phyloP scores from a whole-genome alignment of 2,797 vertebrate genomes.

The Mormyrus hasselquistii region DNA sequence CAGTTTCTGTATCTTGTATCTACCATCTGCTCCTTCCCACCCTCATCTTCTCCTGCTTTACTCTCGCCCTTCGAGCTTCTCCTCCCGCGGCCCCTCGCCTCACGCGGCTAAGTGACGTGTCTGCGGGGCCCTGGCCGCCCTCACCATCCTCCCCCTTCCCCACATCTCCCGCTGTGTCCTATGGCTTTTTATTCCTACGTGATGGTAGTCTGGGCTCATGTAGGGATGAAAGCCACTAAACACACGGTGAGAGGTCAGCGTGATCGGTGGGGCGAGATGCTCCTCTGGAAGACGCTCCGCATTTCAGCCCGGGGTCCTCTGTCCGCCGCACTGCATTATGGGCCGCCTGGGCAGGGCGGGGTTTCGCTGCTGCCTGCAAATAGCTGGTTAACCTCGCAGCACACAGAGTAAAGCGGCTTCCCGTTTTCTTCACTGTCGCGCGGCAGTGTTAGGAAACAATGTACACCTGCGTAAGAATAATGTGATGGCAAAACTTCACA shows the following conservation, averaged over 20 bases:
- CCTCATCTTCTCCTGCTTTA: neutral
- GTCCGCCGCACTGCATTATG: neutral
- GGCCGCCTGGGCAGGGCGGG: neutral
- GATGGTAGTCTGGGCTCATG: slow-evolving; percentile 93
- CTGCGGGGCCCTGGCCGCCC: neutral
- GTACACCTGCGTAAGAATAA: neutral
- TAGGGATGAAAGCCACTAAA: slow-evolving; percentile 99
- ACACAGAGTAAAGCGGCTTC: neutral
- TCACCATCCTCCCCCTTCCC: slow-evolving; percentile 33
- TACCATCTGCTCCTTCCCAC: neutral
- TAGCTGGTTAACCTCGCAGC: neutral
- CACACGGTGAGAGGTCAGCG: slow-evolving; percentile 83
- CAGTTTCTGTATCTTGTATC: neutral
- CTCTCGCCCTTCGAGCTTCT: neutral
- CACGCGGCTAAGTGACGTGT: neutral
- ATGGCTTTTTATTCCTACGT: slow-evolving; percentile 99
- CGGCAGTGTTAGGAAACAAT: neutral
- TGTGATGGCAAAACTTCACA: neutral
- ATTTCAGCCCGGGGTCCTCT: neutral
- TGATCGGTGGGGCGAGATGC: neutral
- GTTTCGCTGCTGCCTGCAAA: neutral
- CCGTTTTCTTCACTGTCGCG: neutral
- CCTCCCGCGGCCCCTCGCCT: neutral
- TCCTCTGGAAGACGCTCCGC: neutral
- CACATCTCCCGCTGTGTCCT: slow-evolving; percentile 81